Conservation (phyloP, 2,888 invertebrate genomes). For the Proisotoma minuta region DNA sequence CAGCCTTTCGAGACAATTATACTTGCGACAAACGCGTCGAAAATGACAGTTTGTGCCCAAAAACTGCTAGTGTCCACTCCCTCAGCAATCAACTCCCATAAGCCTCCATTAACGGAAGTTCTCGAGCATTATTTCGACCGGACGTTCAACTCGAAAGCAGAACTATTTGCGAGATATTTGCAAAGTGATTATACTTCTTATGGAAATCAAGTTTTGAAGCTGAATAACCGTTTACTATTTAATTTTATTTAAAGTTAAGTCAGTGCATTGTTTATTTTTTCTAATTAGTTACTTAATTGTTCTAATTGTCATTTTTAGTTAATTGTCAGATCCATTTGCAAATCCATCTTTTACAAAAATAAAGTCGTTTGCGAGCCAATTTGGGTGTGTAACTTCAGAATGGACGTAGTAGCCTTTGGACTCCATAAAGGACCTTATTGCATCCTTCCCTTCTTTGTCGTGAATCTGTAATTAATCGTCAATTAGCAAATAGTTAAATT, state of each 20-base stretch:
- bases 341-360: constrained; percentile 52
- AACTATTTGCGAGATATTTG: constrained; percentile 87
- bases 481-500: not conserved
- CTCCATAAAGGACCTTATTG: constrained; percentile 51
- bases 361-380: constrained; percentile 55
- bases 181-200: constrained; percentile 77
- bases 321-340: too few species aligned
- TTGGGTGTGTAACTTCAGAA: constrained; percentile 51
- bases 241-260: not conserved
- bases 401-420: constrained; percentile 51
- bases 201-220: constrained; percentile 77
- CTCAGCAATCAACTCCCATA: constrained; percentile 89
- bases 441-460: constrained; percentile 50
- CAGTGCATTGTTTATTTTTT: not conserved
- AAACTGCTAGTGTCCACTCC: constrained; percentile 73
- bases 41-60: not conserved
- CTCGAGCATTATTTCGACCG: constrained; percentile 17
- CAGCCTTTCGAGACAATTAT: constrained; percentile 83
- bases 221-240: not conserved
- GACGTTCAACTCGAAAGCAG: constrained; percentile 59
- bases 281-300: not conserved
- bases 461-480: not conserved
- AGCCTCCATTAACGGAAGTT: constrained; percentile 68
- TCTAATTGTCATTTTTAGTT: too few species aligned
- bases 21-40: constrained; percentile 53